phyloP scores from a whole-genome alignment of 2,797 vertebrate genomes.

The Ptychadena robeensis region DNA sequence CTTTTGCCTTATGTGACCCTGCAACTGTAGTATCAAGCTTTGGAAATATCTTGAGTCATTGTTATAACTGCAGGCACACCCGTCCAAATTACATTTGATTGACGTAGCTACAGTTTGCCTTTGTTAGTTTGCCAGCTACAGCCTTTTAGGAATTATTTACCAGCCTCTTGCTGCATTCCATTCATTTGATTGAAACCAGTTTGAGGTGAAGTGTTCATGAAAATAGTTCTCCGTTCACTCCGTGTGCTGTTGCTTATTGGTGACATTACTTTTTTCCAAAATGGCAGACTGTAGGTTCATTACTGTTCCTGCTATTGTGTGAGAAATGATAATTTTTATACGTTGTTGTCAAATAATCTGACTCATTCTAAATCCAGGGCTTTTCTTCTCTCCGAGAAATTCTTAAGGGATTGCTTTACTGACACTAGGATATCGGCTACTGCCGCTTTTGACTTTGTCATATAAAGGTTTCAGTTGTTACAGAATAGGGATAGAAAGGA shows the following conservation, averaged over 20 bases:
- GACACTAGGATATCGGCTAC: too few species aligned
- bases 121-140: neutral
- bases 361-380: too few species aligned
- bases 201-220: neutral
- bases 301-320: too few species aligned
- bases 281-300: neutral
- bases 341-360: too few species aligned
- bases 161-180: neutral
- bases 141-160: constrained; percentile 32
- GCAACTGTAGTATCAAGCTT: neutral
- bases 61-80: constrained; percentile 7
- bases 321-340: too few species aligned
- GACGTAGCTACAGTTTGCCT: constrained; percentile 8
- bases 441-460: too few species aligned
- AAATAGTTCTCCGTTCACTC: neutral
- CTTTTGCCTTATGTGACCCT: neutral
- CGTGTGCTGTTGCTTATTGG: neutral
- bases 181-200: neutral
- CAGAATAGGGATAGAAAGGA: too few species aligned
- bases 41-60: neutral
- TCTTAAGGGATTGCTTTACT: too few species aligned
- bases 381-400: too few species aligned
- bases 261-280: neutral
- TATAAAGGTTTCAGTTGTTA: too few species aligned
- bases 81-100: constrained; percentile 26